Conservation (phyloP, 2,113 vertebrate species). For the Hiodon alosoides region DNA sequence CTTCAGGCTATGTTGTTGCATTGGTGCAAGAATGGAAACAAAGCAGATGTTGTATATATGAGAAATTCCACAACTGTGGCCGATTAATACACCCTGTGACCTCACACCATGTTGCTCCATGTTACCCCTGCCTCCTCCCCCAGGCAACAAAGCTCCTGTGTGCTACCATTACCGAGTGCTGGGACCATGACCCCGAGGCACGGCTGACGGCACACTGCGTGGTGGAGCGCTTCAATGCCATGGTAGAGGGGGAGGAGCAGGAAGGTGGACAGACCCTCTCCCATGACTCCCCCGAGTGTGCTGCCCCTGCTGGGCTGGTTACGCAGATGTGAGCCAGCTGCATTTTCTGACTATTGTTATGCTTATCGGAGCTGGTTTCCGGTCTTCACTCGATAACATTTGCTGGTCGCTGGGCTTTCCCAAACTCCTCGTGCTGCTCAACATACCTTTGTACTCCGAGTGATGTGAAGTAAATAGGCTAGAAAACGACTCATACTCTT, state of each 20-base stretch:
- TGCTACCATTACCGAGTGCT: constrained; percentile 79
- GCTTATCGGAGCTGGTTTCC: constrained; percentile 58
- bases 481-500: too few relatives aligned
- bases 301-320: neutral
- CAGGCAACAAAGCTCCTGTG: constrained; percentile 80
- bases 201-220: constrained; percentile 83
- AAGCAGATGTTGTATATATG: too few relatives aligned
- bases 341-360: constrained; percentile 34
- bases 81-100: too few relatives aligned
- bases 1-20: too few relatives aligned
- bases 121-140: neutral
- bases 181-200: constrained; percentile 88
- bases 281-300: constrained; percentile 27
- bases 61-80: too few relatives aligned
- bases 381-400: neutral
- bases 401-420: neutral
- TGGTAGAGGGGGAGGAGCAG: constrained; percentile 58
- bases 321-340: constrained; percentile 30
- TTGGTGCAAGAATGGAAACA: too few relatives aligned
- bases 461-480: too few relatives aligned
- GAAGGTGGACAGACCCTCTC: neutral
- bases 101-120: too few relatives aligned
- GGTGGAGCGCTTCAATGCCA: constrained; percentile 74
- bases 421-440: neutral
- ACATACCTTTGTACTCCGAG: too few relatives aligned